A percentile compares a stretch with the other conserved stretches of the same genome.
Evolutionary conservation across 2,797 vertebrate genomes (phyloP).

Genomic region (Diplodus puntazzo): DNA sequence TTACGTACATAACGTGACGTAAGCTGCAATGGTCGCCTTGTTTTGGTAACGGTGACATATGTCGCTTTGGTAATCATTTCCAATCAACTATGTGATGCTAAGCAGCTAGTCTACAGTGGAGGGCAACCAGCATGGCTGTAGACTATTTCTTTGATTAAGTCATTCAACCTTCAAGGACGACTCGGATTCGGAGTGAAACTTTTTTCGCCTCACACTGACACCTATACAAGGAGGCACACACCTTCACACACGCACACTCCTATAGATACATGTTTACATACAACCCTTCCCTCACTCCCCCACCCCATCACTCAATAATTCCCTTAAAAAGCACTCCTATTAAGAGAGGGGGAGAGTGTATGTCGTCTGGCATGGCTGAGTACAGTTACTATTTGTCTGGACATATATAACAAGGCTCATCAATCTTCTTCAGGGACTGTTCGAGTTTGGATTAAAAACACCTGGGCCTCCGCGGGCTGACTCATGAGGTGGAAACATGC

Average conservation of each 20-base stretch:
- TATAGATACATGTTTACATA: conserved; percentile 52
- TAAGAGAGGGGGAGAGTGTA: conserved; percentile 19
- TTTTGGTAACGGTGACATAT: too few species aligned
- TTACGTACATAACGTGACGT: too few species aligned
- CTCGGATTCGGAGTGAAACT: conserved; percentile 21
- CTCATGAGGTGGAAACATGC: conserved; percentile 79
- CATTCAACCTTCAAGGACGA: conserved; percentile 9
- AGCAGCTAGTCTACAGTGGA: too few species aligned
- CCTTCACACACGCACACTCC: conserved; percentile 24
- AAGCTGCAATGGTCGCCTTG: too few species aligned
- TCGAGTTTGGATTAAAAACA: conserved; percentile 82
- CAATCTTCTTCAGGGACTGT: conserved; percentile 83
- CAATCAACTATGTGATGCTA: too few species aligned
- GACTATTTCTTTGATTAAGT: conserved; percentile 29
- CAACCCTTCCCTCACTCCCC: conserved; percentile 47
- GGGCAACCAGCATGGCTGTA: background rate
- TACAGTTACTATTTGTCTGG: conserved; percentile 81
- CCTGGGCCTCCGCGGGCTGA: conserved; percentile 73
- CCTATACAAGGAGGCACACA: conserved; percentile 20
- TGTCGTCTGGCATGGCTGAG: conserved; percentile 69
- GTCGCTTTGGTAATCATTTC: too few species aligned
- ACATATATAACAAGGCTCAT: conserved; percentile 84
- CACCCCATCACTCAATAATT: conserved; percentile 64
- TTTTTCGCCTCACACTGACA: conserved; percentile 16
- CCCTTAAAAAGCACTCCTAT: conserved; percentile 49